Percentiles rank a stretch among this genome's conserved stretches.
These are phyloP conservation scores for Drosophila infuscata DNA, from an alignment of 2,888 invertebrate genomes.

Conservation along the genomic window DNA sequence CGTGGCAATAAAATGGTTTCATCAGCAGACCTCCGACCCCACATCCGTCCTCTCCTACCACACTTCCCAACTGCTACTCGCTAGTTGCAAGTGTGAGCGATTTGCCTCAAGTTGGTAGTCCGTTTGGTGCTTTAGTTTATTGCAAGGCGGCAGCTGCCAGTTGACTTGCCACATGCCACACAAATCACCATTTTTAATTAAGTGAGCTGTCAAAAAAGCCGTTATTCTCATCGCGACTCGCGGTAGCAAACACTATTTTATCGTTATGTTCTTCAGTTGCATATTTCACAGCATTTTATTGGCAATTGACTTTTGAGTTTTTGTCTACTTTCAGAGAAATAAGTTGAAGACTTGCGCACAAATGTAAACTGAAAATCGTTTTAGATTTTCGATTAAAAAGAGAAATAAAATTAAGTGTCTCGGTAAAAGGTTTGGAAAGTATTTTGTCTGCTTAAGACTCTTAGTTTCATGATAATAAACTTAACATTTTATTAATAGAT, in stretches of 20 bases:
- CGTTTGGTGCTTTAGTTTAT: constrained; percentile 37
- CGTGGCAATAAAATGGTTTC: constrained; percentile 62
- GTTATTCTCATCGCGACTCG: constrained; percentile 14
- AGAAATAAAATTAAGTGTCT: not conserved
- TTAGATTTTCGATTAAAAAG: not conserved
- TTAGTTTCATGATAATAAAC: not conserved
- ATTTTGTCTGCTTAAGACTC: not conserved
- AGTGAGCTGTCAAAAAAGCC: constrained; percentile 59
- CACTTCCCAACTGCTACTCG: not conserved
- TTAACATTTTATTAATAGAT: not conserved
- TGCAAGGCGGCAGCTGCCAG: constrained; percentile 36
- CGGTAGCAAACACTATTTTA: constrained; percentile 35
- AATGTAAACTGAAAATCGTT: not conserved
- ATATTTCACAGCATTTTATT: constrained; percentile 38
- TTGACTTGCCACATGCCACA: constrained; percentile 39
- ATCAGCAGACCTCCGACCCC: not conserved
- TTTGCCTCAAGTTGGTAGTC: constrained; percentile 12
- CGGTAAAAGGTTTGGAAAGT: not conserved
- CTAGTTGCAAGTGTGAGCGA: constrained; percentile 6
- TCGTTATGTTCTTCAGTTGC: constrained; percentile 1
- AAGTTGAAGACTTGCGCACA: not conserved
- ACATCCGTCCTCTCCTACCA: not conserved
- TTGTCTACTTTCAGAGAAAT: not conserved
- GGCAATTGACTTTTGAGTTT: constrained; percentile 13
- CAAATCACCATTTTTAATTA: constrained; percentile 70